Base-by-base conservation (phyloP, 2,113 vertebrate genomes). In the Noctilio leporinus region DNA sequence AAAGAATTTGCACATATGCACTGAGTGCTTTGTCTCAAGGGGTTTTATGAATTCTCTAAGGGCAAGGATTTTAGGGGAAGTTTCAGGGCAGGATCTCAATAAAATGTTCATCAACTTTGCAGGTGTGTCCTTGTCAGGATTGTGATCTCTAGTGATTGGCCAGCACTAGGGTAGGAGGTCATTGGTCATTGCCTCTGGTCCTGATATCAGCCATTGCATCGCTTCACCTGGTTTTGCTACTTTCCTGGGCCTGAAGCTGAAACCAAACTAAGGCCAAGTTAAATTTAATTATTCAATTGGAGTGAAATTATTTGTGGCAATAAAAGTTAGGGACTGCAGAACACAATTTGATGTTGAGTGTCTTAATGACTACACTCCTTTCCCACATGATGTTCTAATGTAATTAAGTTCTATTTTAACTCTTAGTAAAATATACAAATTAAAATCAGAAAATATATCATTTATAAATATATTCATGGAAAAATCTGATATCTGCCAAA, bases 351-450 rank as follows among this genome's bases (percentile, higher is more conserved):
- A 65, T 51, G 75, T n/a, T 77, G 45, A 77, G 75, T 95, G 49
- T 28, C 83, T 97, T 87, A 53, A 72, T 94, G 62, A 16, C 59
- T 73, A 94, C 93, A 89, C 28, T 90, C 30, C 3, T 19, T 96
- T 96, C 33, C 91, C 62, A 76, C 1, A 9, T 87, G 47, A 92
- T 81, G 65, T 92, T 76, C 20, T 93, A 91, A 95, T 92, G 78
- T 96, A 92, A 96, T 89, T 97, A 94, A 95, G 94, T 96, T 57
- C 33, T 43, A 83, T 96, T 97, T 97, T 96, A 97, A 47, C 91
- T 47, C 35, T 22, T 90, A 62, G 81, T 2, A 94, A 53, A 87
- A 78, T 69, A 55, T 55, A 75, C 26, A 59, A 78, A 87, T 67
- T 94, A 96, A 96, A 96, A 93, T 3, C 85, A 72, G 65, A 49